A percentile compares a stretch with the other conserved stretches of the same genome.
Conservation (phyloP, 2,113 vertebrate species). For the Oplegnathus fasciatus region DNA sequence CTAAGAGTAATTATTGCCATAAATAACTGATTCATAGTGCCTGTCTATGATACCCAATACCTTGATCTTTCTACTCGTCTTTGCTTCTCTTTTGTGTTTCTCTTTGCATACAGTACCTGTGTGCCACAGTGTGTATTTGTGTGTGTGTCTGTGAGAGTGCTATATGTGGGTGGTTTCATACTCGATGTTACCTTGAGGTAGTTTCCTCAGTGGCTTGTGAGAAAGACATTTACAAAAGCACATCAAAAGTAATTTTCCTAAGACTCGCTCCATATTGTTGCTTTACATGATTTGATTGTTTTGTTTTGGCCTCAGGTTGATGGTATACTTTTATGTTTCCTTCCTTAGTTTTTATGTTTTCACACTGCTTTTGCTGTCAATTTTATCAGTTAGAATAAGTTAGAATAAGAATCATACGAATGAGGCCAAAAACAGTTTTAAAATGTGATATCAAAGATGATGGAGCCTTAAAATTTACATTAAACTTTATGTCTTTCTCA, state of each 20-base stretch:
- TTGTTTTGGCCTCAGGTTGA: neutral
- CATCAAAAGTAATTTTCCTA: neutral
- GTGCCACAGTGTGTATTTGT: neutral
- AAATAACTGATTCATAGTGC: neutral
- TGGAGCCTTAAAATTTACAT: neutral
- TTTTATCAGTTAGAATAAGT: neutral
- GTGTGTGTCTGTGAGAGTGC: neutral
- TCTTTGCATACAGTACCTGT: neutral
- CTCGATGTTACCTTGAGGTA: neutral
- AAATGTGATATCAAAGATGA: neutral
- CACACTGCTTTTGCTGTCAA: neutral
- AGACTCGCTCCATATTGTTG: neutral
- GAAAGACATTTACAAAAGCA: neutral
- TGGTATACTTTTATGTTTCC: neutral
- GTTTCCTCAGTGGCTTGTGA: neutral
- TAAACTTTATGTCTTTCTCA: neutral
- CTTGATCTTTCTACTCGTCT: neutral
- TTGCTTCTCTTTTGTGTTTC: neutral
- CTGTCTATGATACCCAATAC: neutral
- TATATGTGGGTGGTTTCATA: neutral
- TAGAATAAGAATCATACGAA: neutral
- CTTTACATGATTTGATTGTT: constrained; percentile 3
- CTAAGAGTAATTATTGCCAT: neutral
- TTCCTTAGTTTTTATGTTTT: neutral
- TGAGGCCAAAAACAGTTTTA: neutral